These are phyloP conservation scores for Phainopepla nitens DNA, from an alignment of 2,113 vertebrate genomes.

Conservation along the genomic window DNA sequence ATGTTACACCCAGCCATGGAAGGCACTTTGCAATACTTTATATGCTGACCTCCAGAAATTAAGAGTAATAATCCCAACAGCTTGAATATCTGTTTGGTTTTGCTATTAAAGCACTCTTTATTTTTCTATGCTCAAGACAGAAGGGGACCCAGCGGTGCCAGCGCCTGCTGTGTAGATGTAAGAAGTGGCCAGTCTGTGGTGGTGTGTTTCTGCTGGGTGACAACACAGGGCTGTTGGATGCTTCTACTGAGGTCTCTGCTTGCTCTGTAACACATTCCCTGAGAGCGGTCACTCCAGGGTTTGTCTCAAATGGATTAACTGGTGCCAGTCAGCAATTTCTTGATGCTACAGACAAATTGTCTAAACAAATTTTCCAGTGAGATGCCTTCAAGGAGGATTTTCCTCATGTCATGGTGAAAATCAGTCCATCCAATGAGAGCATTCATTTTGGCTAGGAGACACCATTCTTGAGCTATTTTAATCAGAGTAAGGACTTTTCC, in stretches of 20 bases:
- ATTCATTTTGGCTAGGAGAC: not conserved
- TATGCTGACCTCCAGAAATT: not conserved
- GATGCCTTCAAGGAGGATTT: not conserved
- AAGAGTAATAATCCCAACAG: not conserved
- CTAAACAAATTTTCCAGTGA: not conserved
- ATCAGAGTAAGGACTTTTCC: not conserved
- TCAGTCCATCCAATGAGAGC: not conserved
- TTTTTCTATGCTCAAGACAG: not conserved
- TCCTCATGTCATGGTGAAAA: not conserved
- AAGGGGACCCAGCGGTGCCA: accelerated
- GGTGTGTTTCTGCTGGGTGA: not conserved
- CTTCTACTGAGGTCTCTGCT: accelerated
- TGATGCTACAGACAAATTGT: not conserved
- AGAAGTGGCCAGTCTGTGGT: not conserved
- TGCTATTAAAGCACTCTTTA: not conserved
- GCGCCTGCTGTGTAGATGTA: not conserved
- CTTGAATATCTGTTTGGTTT: not conserved
- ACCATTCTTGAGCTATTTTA: not conserved
- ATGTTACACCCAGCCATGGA: not conserved
- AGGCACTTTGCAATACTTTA: not conserved
- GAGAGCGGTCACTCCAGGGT: not conserved
- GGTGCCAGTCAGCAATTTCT: not conserved
- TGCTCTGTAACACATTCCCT: not conserved
- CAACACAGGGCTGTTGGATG: accelerated
- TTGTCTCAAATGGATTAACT: not conserved